Conservation (phyloP, 2,113 vertebrate genomes). For the Sylvietta virens region DNA sequence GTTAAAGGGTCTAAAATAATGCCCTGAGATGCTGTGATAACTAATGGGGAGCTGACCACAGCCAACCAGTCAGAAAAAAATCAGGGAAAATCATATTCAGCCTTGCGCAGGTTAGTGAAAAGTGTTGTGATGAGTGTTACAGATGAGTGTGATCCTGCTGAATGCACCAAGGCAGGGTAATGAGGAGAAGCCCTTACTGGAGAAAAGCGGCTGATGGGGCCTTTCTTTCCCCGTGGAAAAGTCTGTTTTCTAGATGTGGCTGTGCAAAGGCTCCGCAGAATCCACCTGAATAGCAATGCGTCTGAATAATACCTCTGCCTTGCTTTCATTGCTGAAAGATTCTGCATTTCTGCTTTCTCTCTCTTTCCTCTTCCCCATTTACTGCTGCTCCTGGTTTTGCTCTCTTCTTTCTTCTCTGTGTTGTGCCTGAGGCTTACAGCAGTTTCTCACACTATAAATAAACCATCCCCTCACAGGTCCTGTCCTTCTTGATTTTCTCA, state of each 20-base stretch:
- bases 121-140: slow-evolving; percentile 13
- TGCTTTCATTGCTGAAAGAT: background rate
- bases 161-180: background rate
- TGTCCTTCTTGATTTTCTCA: background rate
- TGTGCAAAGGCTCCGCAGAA: slow-evolving; percentile 21
- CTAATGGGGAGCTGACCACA: background rate
- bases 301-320: background rate
- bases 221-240: slow-evolving; percentile 2
- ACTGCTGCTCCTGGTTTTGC: slow-evolving; percentile 38
- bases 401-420: slow-evolving; percentile 51
- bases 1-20: background rate
- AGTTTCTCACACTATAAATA: slow-evolving; percentile 44
- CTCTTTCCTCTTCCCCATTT: slow-evolving; percentile 17
- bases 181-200: slow-evolving; percentile 13
- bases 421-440: slow-evolving; percentile 31
- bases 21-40: background rate
- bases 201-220: background rate
- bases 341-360: slow-evolving; percentile 14
- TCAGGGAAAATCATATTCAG: background rate
- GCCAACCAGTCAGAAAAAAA: background rate
- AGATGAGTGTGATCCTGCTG: background rate
- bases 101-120: background rate
- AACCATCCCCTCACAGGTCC: background rate
- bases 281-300: slow-evolving; percentile 1
- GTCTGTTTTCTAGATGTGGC: background rate